phyloP scores from a whole-genome alignment of 1,140 invertebrate species.

The Trissolcus basalis region DNA sequence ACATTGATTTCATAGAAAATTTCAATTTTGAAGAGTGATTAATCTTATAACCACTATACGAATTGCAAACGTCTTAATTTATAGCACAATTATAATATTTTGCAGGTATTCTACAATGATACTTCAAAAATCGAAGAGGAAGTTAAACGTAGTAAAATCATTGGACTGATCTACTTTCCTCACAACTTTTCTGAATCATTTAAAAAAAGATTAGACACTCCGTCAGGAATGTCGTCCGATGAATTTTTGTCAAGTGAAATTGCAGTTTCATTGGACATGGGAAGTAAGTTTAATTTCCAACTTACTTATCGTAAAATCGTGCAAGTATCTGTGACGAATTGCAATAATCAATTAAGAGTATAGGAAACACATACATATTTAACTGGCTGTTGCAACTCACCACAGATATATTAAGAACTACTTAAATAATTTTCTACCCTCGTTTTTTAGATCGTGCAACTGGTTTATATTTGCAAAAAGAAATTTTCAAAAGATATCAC shows the following conservation, averaged over 20 bases:
- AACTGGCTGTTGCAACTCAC: too few species aligned
- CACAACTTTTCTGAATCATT: slow-evolving; percentile 85
- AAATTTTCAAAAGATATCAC: slow-evolving; percentile 76
- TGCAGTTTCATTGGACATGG: slow-evolving; percentile 83
- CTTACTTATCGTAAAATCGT: too few species aligned
- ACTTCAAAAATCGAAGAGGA: slow-evolving; percentile 78
- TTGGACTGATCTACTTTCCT: slow-evolving; percentile 84
- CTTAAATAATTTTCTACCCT: slow-evolving; percentile 66
- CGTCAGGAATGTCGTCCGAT: slow-evolving; percentile 68
- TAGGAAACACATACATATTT: too few species aligned
- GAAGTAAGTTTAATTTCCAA: slow-evolving; percentile 74
- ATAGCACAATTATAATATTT: background rate
- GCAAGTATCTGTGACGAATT: too few species aligned
- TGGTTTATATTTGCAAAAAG: slow-evolving; percentile 45
- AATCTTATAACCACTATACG: too few species aligned
- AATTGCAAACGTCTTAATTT: background rate
- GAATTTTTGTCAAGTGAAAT: slow-evolving; percentile 79
- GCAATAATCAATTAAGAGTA: too few species aligned
- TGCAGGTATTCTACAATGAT: slow-evolving; percentile 77
- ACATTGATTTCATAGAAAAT: background rate
- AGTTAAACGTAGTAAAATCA: slow-evolving; percentile 79
- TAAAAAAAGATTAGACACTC: slow-evolving; percentile 75
- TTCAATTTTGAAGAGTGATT: background rate
- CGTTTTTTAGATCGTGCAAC: slow-evolving; percentile 22
- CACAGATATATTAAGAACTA: too few species aligned